Evolutionary conservation across 2,113 vertebrate genomes (phyloP).

Genomic region (Nymphicus hollandicus): DNA sequence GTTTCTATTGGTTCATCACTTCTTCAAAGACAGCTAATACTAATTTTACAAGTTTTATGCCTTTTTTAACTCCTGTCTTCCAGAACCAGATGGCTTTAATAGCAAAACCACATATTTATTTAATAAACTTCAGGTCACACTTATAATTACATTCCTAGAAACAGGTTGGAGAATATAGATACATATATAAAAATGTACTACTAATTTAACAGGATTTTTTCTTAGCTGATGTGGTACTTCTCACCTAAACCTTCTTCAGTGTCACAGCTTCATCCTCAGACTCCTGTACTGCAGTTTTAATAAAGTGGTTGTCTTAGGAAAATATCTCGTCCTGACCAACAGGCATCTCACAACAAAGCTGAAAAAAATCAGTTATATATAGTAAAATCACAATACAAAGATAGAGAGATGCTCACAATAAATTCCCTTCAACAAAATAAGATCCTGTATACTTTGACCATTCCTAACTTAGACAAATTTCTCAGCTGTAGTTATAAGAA

Average conservation of each 20-base stretch:
- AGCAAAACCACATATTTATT: background rate
- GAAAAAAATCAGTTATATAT: background rate
- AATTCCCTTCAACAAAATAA: background rate
- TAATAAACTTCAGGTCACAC: background rate
- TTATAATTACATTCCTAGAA: background rate
- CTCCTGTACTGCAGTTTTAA: background rate
- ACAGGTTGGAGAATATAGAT: background rate
- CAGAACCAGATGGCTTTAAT: background rate
- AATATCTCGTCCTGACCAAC: background rate
- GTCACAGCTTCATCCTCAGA: background rate
- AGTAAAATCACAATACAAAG: background rate
- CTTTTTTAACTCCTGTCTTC: background rate
- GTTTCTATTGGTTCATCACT: background rate
- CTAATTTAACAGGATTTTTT: background rate
- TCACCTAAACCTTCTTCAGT: background rate
- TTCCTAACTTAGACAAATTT: background rate
- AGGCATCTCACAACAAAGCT: background rate
- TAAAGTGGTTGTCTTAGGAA: background rate
- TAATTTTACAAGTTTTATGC: background rate
- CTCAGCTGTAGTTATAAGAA: background rate
- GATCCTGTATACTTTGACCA: fast-evolving
- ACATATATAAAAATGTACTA: background rate
- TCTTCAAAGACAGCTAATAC: background rate
- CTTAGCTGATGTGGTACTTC: background rate
- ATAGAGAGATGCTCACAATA: background rate